Percentiles rank a stretch among this genome's conserved stretches.
phyloP scores from a whole-genome alignment of 2,888 invertebrate genomes.

The Griposia aprilina region DNA sequence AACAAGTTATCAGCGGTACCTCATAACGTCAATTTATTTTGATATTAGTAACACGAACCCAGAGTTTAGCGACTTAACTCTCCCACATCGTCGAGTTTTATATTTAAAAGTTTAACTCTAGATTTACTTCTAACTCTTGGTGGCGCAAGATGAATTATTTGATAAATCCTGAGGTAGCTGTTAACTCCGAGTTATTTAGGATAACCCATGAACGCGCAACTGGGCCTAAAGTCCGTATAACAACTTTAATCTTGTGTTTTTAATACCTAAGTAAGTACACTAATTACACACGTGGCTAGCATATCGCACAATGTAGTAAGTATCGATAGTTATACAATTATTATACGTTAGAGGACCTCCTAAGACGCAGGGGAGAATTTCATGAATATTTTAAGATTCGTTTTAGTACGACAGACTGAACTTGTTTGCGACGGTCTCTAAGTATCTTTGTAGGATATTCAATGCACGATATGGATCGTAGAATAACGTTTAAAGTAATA shows the following conservation, averaged over 20 bases:
- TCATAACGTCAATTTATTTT: too few relatives aligned
- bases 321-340: background rate
- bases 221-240: too few relatives aligned
- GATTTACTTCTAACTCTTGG: too few relatives aligned
- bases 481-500: background rate
- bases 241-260: background rate
- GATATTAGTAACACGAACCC: too few relatives aligned
- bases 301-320: background rate
- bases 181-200: too few relatives aligned
- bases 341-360: constrained; percentile 61
- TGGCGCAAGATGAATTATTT: too few relatives aligned
- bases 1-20: too few relatives aligned
- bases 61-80: too few relatives aligned
- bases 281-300: background rate
- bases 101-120: too few relatives aligned
- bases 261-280: background rate
- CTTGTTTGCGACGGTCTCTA: background rate
- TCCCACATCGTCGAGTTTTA: too few relatives aligned
- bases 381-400: constrained; percentile 80
- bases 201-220: too few relatives aligned
- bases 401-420: constrained; percentile 69
- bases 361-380: constrained; percentile 71
- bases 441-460: background rate
- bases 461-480: background rate
- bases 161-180: too few relatives aligned